Conservation (phyloP, 2,888 invertebrate species). For the Amblyjoppa proteus region DNA sequence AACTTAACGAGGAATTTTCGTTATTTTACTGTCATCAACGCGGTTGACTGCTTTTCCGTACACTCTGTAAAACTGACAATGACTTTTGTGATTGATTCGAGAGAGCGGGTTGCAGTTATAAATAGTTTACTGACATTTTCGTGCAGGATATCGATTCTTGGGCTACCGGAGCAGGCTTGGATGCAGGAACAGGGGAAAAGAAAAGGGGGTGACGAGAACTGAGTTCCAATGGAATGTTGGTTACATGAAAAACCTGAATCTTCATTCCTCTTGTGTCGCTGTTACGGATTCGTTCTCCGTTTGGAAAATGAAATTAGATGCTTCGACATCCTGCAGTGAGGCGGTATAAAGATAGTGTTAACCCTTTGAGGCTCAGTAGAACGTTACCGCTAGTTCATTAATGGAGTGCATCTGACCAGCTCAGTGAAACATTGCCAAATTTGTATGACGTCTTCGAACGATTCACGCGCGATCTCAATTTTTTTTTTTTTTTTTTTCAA, state of each 20-base stretch:
- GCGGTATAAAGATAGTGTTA: neutral
- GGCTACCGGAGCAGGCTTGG: conserved; percentile 66
- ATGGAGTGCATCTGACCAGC: neutral
- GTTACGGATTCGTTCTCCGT: conserved; percentile 8
- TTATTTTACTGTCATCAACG: conserved; percentile 17
- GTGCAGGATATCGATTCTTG: conserved; percentile 76
- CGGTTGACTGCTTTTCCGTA: conserved; percentile 12
- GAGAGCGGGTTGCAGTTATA: conserved; percentile 4
- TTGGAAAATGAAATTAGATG: neutral
- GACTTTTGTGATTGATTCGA: conserved; percentile 24
- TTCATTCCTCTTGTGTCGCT: conserved; percentile 49
- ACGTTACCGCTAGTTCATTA: neutral
- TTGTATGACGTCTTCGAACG: neutral
- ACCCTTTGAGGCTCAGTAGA: neutral
- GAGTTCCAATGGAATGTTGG: conserved; percentile 24
- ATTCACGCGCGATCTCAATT: no score
- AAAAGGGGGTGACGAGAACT: conserved; percentile 50
- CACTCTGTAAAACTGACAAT: conserved; percentile 6
- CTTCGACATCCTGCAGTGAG: neutral
- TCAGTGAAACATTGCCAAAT: neutral
- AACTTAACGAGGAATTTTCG: neutral
- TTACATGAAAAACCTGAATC: conserved; percentile 27
- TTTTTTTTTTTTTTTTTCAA: no score
- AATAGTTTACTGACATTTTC: conserved; percentile 65
- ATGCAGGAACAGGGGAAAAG: conserved; percentile 65